Evolutionary conservation across 2,113 vertebrate species (phyloP).

Genomic region (Hylia prasina): DNA sequence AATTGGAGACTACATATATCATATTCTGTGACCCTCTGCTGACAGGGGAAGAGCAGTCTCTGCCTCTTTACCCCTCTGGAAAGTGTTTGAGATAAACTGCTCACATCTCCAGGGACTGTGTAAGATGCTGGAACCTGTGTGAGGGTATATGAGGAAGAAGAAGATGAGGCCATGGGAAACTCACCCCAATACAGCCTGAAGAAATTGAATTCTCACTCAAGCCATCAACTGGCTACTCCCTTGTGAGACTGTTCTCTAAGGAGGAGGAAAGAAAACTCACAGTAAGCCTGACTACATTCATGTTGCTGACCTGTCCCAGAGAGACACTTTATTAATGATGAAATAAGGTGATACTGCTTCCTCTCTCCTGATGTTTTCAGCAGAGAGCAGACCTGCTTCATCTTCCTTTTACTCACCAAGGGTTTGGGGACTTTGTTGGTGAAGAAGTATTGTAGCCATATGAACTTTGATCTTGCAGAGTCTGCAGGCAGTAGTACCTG

Average conservation of each 20-base stretch:
- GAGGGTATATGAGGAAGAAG: background rate
- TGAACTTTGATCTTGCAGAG: background rate
- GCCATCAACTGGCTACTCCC: background rate
- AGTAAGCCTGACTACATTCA: background rate
- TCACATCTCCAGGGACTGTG: background rate
- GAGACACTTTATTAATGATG: background rate
- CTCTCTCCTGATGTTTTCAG: background rate
- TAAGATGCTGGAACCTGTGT: background rate
- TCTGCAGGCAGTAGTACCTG: background rate
- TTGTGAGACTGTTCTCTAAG: background rate
- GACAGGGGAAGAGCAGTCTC: background rate
- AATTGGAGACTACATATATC: background rate
- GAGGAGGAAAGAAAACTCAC: background rate
- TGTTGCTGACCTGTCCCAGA: background rate
- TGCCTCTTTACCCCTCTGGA: background rate
- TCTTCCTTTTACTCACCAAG: background rate
- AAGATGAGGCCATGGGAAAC: background rate
- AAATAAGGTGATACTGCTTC: background rate
- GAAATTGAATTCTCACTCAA: background rate
- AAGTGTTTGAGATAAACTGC: background rate
- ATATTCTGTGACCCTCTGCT: background rate
- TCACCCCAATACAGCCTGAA: background rate
- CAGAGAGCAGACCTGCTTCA: background rate
- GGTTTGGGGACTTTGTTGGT: background rate
- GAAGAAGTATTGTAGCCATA: background rate